A percentile compares a stretch with the other conserved stretches of the same genome.
Evolutionary conservation across 2,888 invertebrate genomes (phyloP).

Genomic region (Drosophila paramelanica): DNA sequence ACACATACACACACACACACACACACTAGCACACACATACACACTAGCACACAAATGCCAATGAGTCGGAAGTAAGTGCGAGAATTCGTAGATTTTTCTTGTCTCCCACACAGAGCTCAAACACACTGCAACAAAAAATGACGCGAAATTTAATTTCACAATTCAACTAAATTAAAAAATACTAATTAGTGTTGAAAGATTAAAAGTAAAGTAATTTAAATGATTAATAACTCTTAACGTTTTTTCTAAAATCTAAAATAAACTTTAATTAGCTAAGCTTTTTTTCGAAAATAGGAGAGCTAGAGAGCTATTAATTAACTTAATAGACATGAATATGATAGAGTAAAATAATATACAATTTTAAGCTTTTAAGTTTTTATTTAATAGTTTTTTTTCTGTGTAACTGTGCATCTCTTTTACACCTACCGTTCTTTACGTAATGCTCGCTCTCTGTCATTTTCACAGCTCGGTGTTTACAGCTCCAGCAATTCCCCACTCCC

Average conservation of each 20-base stretch:
- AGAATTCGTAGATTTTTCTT: slow-evolving; percentile 57
- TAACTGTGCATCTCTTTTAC: slow-evolving; percentile 14
- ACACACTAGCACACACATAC: slow-evolving; percentile 9
- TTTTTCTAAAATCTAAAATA: too few species aligned
- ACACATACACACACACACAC: slow-evolving; percentile 17
- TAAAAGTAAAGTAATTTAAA: too few species aligned
- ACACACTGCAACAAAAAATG: background rate
- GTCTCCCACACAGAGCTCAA: slow-evolving; percentile 12
- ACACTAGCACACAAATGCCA: slow-evolving; percentile 44
- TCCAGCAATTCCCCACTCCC: slow-evolving; percentile 4
- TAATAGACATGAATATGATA: too few species aligned
- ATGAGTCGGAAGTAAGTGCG: slow-evolving; percentile 78
- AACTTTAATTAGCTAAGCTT: too few species aligned
- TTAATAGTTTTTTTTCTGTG: slow-evolving; percentile 4
- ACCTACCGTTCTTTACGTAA: background rate
- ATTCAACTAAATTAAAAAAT: too few species aligned
- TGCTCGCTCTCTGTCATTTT: slow-evolving; percentile 41
- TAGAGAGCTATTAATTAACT: too few species aligned
- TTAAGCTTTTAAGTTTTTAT: too few species aligned
- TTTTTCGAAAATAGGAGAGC: too few species aligned
- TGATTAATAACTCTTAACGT: too few species aligned
- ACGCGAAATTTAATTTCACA: too few species aligned
- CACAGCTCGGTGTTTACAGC: slow-evolving; percentile 46
- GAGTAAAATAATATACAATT: too few species aligned
- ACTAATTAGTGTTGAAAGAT: too few species aligned